Conservation (phyloP, 2,888 invertebrate species). For the Amphipoea oculea region DNA sequence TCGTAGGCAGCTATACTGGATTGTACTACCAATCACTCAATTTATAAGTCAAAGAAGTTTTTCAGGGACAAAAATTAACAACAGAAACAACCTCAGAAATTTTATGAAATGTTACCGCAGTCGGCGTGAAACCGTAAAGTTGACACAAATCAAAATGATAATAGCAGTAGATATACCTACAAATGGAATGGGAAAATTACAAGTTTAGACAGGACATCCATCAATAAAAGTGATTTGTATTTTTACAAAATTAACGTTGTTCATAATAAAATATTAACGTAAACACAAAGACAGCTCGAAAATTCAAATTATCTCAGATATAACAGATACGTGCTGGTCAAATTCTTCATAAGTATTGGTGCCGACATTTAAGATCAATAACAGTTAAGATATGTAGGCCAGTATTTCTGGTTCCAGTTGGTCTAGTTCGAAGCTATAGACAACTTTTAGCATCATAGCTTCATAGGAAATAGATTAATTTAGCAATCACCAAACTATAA, state of each 20-base stretch:
- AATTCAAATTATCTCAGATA: not conserved
- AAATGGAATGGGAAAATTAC: not conserved
- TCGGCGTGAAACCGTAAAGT: not conserved
- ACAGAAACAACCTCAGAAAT: constrained; percentile 39
- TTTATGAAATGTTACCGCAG: constrained; percentile 25
- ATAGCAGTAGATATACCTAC: not conserved
- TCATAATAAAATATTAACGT: not conserved
- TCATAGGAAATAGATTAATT: constrained; percentile 10
- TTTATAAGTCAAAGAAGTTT: constrained; percentile 40
- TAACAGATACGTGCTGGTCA: not conserved
- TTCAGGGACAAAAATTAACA: constrained; percentile 52
- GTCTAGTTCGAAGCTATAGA: constrained; percentile 15
- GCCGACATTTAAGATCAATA: constrained; percentile 46
- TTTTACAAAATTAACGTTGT: not conserved
- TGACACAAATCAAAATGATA: not conserved
- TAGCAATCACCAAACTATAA: not conserved
- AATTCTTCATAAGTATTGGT: constrained; percentile 4
- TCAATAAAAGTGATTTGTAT: not conserved
- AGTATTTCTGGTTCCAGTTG: constrained; percentile 38
- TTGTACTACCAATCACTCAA: constrained; percentile 13
- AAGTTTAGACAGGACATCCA: not conserved
- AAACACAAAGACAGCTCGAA: not conserved
- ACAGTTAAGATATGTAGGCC: constrained; percentile 44
- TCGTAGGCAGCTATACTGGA: not conserved
- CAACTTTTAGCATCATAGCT: constrained; percentile 18